These are phyloP conservation scores for Trachymyrmex septentrionalis DNA, from an alignment of 1,140 invertebrate genomes.

Conservation along the genomic window DNA sequence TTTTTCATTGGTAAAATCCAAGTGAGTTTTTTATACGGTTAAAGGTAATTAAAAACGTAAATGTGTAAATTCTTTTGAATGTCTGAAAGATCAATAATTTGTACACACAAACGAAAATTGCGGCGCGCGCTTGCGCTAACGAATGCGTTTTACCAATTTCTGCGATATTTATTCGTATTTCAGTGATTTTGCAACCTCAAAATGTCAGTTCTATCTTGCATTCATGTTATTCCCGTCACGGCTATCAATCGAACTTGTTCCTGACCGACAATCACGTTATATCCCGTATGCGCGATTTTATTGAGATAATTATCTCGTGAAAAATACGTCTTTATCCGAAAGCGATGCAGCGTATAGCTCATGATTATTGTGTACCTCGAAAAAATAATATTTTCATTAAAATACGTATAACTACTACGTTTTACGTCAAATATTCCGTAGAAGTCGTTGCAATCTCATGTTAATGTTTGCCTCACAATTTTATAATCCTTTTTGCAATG, in stretches of 20 bases:
- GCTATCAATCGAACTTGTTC: constrained; percentile 41
- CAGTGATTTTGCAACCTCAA: constrained; percentile 46
- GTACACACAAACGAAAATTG: constrained; percentile 18
- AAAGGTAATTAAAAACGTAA: constrained; percentile 20
- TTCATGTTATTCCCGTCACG: constrained; percentile 28
- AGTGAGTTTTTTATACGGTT: not conserved
- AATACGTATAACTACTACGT: not conserved
- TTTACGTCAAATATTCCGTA: not conserved
- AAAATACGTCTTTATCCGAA: not conserved
- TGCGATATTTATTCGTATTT: constrained; percentile 20
- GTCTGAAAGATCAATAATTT: constrained; percentile 47
- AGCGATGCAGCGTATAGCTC: not conserved
- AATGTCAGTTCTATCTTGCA: constrained; percentile 22
- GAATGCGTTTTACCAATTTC: constrained; percentile 32
- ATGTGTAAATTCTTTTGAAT: not conserved
- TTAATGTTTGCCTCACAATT: not conserved
- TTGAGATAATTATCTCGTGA: constrained; percentile 16
- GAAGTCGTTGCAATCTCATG: not conserved
- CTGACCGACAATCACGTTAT: constrained; percentile 34
- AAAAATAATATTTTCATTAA: not conserved
- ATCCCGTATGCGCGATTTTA: not conserved
- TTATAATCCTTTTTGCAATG: not conserved
- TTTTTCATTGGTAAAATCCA: not conserved
- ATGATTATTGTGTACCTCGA: not conserved
- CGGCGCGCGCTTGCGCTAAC: constrained; percentile 15